Conservation (phyloP, 2,797 vertebrate species). For the Mergus octosetaceus region DNA sequence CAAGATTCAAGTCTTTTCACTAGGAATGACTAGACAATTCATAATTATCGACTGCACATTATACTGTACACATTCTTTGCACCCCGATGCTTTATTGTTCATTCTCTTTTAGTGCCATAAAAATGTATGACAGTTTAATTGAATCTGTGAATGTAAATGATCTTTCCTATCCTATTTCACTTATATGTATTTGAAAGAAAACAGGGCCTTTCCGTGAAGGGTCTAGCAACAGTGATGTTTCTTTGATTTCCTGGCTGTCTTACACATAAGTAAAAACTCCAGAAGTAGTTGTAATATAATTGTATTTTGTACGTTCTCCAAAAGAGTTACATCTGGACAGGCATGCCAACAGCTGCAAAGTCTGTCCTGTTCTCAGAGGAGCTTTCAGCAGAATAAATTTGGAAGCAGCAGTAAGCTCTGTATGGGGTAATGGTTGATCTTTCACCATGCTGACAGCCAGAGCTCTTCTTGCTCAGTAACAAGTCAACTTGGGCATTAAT, state of each 20-base stretch:
- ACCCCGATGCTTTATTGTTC: background rate
- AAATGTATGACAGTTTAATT: background rate
- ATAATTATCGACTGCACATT: background rate
- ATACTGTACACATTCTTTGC: background rate
- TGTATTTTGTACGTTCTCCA: slow-evolving; percentile 40
- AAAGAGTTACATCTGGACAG: background rate
- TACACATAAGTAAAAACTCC: background rate
- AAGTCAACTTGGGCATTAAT: slow-evolving; percentile 76
- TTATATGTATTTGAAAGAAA: background rate
- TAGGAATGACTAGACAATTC: slow-evolving; percentile 13
- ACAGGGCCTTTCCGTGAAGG: background rate
- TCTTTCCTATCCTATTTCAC: slow-evolving; percentile 24
- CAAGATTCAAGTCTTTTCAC: background rate
- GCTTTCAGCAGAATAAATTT: slow-evolving; percentile 55
- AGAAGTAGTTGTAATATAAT: slow-evolving; percentile 18
- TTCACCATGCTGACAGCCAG: slow-evolving; percentile 72
- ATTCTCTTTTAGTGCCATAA: background rate
- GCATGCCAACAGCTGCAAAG: slow-evolving; percentile 58
- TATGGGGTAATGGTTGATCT: slow-evolving; percentile 72
- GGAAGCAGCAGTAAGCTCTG: slow-evolving; percentile 35
- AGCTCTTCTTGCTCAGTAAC: slow-evolving; percentile 63
- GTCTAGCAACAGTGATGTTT: background rate
- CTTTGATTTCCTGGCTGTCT: background rate
- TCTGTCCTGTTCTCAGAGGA: slow-evolving; percentile 28
- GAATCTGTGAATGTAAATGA: slow-evolving; percentile 17